A percentile compares a stretch with the other conserved stretches of the same genome.
These are phyloP conservation scores for Medauroidea extradentata DNA, from an alignment of 1,140 invertebrate genomes.

Conservation along the genomic window DNA sequence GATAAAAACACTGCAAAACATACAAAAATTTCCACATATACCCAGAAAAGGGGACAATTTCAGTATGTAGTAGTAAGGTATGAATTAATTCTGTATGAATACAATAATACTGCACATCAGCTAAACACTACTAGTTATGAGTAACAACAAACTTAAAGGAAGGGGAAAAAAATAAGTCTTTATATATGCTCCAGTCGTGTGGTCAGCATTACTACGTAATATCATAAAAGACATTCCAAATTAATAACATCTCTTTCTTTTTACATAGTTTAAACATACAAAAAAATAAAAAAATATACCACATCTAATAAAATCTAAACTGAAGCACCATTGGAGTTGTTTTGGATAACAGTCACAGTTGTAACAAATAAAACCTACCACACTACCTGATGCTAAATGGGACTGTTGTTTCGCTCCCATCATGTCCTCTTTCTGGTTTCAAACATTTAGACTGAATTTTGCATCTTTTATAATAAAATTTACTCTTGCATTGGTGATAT, in stretches of 20 bases:
- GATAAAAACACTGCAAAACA: constrained; percentile 19
- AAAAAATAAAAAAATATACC: constrained; percentile 18
- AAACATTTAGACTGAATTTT: constrained; percentile 14
- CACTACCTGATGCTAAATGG: too few relatives aligned
- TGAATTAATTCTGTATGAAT: constrained; percentile 20
- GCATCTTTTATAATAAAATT: constrained; percentile 10
- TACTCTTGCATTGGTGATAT: constrained; percentile 14
- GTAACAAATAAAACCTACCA: too few relatives aligned
- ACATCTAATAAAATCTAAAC: constrained; percentile 11
- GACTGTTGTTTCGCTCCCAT: too few relatives aligned
- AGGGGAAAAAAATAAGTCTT: constrained; percentile 11
- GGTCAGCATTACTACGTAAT: not conserved
- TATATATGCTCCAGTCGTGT: constrained; percentile 12
- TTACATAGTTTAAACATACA: constrained; percentile 16
- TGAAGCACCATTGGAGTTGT: constrained; percentile 21
- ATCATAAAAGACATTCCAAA: not conserved
- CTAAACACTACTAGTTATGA: constrained; percentile 11
- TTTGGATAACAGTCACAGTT: constrained; percentile 13
- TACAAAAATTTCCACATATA: constrained; percentile 18
- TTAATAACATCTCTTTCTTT: not conserved
- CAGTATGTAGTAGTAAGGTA: constrained; percentile 7
- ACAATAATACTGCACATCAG: constrained; percentile 22
- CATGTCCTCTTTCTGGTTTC: constrained; percentile 7
- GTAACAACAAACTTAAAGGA: constrained; percentile 14
- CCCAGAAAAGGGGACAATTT: constrained; percentile 15